Percentiles rank a stretch among this genome's conserved stretches.
Evolutionary conservation across 2,888 invertebrate genomes (phyloP).

Genomic region (Volucella zonaria): DNA sequence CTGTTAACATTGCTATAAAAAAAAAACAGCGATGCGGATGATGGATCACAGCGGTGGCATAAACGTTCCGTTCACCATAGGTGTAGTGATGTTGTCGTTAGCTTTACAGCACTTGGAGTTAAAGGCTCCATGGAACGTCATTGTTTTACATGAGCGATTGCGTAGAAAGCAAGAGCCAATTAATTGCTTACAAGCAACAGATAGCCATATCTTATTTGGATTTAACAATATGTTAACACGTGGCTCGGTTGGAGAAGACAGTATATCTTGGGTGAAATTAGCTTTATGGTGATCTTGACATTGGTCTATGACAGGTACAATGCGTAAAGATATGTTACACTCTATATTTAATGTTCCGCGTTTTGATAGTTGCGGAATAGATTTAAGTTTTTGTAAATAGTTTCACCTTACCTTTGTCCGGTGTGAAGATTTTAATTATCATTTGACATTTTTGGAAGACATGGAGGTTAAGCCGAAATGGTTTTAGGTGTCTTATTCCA

Average conservation of each 20-base stretch:
- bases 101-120: neutral
- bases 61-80: constrained; percentile 3
- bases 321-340: constrained; percentile 14
- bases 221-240: constrained; percentile 43
- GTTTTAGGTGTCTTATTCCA: neutral
- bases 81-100: constrained; percentile 13
- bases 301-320: constrained; percentile 43
- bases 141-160: constrained; percentile 29
- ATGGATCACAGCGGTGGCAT: constrained; percentile 30
- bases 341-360: constrained; percentile 15
- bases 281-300: constrained; percentile 41
- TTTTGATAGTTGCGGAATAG: constrained; percentile 18
- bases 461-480: neutral
- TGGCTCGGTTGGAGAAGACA: neutral
- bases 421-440: constrained; percentile 33
- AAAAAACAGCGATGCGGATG: constrained; percentile 9
- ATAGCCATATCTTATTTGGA: constrained; percentile 18
- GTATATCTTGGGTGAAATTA: constrained; percentile 1
- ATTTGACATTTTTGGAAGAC: constrained; percentile 14
- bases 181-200: constrained; percentile 38
- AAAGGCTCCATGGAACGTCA: constrained; percentile 43
- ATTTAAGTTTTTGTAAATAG: constrained; percentile 34
- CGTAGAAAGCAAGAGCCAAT: constrained; percentile 31
- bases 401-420: neutral
- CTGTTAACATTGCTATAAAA: constrained; percentile 28